phyloP scores from a whole-genome alignment of 2,888 invertebrate species.

The Thumatha senex region DNA sequence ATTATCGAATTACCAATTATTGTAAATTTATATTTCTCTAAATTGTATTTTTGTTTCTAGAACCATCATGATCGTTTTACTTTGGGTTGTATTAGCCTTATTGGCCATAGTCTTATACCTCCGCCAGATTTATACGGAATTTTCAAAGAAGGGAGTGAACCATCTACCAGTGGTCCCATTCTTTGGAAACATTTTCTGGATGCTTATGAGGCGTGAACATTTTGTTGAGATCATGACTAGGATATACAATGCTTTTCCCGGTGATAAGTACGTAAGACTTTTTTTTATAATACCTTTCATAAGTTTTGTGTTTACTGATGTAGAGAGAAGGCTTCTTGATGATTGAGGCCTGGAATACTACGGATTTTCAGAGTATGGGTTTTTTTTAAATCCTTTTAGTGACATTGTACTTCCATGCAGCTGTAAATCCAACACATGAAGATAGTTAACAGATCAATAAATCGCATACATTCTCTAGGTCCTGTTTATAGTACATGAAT shows the following conservation, averaged over 20 bases:
- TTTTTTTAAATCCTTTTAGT: no score
- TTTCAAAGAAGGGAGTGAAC: slow-evolving; percentile 16
- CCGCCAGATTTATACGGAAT: slow-evolving; percentile 9
- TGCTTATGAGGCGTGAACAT: slow-evolving; percentile 13
- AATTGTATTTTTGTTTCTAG: slow-evolving; percentile 3
- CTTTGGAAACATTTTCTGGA: slow-evolving; percentile 17
- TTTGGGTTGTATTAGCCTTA: slow-evolving; percentile 17
- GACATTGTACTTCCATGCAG: no score
- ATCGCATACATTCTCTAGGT: no score
- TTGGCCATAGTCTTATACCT: slow-evolving; percentile 17
- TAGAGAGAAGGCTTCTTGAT: no score
- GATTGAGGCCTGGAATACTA: no score
- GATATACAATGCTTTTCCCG: slow-evolving; percentile 7
- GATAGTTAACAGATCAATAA: no score
- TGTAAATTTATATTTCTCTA: background rate
- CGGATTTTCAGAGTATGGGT: no score
- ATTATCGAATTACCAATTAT: no score
- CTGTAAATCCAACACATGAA: no score
- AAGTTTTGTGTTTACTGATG: no score
- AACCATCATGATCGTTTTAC: slow-evolving; percentile 12
- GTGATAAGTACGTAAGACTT: slow-evolving; percentile 13
- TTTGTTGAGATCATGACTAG: slow-evolving; percentile 11
- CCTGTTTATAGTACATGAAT: no score
- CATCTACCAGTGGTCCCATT: slow-evolving; percentile 19
- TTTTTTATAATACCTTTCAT: background rate